Percentiles rank a stretch among this genome's conserved stretches.
Evolutionary conservation across 2,888 invertebrate genomes (phyloP).

Genomic region (Dermolepida albohirtum): DNA sequence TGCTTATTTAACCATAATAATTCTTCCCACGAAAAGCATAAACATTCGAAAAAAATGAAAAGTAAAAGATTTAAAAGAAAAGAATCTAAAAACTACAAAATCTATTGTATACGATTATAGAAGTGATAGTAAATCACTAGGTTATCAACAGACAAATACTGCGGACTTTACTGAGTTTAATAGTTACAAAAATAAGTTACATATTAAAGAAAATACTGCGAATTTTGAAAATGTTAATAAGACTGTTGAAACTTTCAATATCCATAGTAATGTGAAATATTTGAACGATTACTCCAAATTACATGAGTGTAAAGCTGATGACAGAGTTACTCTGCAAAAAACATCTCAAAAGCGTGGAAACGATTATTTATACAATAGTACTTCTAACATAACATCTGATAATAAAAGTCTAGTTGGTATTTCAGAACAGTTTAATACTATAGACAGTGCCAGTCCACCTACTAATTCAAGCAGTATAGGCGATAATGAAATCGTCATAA

Average conservation of each 20-base stretch:
- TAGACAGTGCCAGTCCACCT: not conserved
- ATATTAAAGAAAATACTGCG: too few species aligned
- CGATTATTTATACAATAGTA: not conserved
- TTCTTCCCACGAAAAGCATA: not conserved
- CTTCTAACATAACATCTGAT: not conserved
- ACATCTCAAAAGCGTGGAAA: constrained; percentile 17
- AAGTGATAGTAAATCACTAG: not conserved
- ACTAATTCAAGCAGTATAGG: constrained; percentile 1
- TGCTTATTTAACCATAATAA: too few species aligned
- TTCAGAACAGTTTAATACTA: not conserved
- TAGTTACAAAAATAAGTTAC: too few species aligned
- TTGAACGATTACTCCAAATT: constrained; percentile 25
- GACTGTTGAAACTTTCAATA: constrained; percentile 4
- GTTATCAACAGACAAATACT: too few species aligned
- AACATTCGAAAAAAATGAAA: constrained; percentile 1
- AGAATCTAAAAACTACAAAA: not conserved
- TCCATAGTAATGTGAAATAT: constrained; percentile 26
- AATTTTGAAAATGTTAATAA: not conserved
- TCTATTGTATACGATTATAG: not conserved
- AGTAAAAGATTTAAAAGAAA: not conserved
- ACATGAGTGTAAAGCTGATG: constrained; percentile 13
- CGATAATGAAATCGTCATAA: constrained; percentile 21
- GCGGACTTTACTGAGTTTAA: too few species aligned
- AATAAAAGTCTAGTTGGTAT: not conserved
- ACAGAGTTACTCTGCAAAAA: constrained; percentile 17